Conservation (phyloP, 1,140 invertebrate species). For the Drosophila kurseongensis region DNA sequence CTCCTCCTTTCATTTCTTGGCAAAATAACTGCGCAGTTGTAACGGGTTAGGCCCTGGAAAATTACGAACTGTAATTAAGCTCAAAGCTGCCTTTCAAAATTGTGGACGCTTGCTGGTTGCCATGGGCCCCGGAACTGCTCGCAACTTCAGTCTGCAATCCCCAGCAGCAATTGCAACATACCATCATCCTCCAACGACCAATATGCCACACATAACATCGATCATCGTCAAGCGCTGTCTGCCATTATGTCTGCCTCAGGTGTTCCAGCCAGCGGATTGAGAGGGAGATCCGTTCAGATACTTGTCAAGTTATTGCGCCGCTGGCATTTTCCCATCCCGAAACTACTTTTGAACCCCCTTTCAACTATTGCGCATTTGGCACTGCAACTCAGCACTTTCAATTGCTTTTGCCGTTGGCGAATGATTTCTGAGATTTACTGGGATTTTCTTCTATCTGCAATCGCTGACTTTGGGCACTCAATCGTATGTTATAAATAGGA, state of each 20-base stretch:
- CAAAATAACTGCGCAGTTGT: conserved; percentile 63
- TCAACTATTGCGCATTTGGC: conserved; percentile 39
- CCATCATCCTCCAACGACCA: conserved; percentile 1
- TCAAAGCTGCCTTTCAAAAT: conserved; percentile 35
- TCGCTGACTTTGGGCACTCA: background rate
- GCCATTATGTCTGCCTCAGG: conserved; percentile 46
- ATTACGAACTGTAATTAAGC: conserved; percentile 47
- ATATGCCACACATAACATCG: conserved; percentile 58
- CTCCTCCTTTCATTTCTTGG: background rate
- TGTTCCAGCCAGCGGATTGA: conserved; percentile 34
- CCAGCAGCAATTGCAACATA: conserved; percentile 35
- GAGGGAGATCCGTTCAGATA: conserved; percentile 24
- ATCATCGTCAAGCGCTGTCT: conserved; percentile 66
- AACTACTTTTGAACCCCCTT: background rate
- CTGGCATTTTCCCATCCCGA: conserved; percentile 20
- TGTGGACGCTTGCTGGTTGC: background rate
- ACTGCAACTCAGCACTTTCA: conserved; percentile 41
- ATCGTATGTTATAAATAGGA: background rate
- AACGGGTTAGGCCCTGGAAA: conserved; percentile 47
- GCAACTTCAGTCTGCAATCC: background rate
- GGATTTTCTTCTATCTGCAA: conserved; percentile 2
- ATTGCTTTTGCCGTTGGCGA: conserved; percentile 13
- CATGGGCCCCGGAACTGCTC: background rate
- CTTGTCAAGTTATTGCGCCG: conserved; percentile 64
- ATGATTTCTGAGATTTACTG: conserved; percentile 28